Evolutionary conservation across 2,113 vertebrate species (phyloP).

Genomic region (Phaethon lepturus): DNA sequence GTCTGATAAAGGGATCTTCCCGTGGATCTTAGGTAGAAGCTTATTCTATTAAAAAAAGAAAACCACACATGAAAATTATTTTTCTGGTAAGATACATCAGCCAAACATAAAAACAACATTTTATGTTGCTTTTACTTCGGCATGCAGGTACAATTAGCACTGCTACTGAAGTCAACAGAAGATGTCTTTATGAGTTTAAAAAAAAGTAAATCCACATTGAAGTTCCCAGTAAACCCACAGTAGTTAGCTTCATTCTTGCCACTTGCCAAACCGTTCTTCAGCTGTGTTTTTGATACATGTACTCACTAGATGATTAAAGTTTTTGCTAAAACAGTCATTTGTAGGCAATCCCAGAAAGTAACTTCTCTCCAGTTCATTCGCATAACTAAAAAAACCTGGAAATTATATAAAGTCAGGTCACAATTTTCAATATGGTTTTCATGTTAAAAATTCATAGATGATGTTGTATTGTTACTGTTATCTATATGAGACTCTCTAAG

Average conservation of each 20-base stretch:
- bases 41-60: background rate
- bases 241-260: background rate
- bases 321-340: background rate
- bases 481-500: background rate
- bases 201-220: background rate
- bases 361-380: background rate
- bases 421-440: background rate
- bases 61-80: background rate
- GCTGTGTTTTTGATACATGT: background rate
- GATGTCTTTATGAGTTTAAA: background rate
- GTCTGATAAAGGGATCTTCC: background rate
- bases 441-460: background rate
- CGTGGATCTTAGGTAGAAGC: background rate
- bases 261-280: rapidly evolving
- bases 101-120: background rate
- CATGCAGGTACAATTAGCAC: background rate
- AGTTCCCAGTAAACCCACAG: background rate
- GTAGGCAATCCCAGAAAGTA: background rate
- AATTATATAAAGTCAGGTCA: background rate
- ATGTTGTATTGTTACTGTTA: background rate
- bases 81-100: background rate
- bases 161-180: background rate
- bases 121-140: background rate
- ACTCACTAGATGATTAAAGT: background rate
- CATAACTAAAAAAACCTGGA: background rate